Percentiles rank a stretch among this genome's conserved stretches.
Evolutionary conservation across 1,140 invertebrate genomes (phyloP).

Genomic region (Bombyx mori): DNA sequence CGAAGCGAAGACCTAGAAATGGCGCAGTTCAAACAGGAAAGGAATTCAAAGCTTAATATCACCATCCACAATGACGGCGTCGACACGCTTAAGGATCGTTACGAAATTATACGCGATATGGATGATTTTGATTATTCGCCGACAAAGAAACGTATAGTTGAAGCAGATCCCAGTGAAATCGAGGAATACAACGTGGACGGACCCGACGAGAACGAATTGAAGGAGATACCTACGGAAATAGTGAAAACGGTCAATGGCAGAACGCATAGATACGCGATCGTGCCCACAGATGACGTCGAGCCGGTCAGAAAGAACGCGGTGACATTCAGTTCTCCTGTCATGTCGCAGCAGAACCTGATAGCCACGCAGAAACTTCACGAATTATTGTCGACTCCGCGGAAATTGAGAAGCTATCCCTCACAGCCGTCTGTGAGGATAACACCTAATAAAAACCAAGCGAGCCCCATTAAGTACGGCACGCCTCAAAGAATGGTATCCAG

Average conservation of each 20-base stretch:
- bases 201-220: conserved; percentile 71
- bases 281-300: conserved; percentile 70
- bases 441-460: conserved; percentile 42
- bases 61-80: conserved; percentile 47
- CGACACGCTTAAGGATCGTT: conserved; percentile 53
- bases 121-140: conserved; percentile 73
- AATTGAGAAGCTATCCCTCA: conserved; percentile 70
- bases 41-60: conserved; percentile 30
- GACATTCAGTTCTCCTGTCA: conserved; percentile 51
- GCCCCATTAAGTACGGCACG: conserved; percentile 41
- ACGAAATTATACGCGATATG: conserved; percentile 71
- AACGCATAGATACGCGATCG: conserved; percentile 74
- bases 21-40: conserved; percentile 50
- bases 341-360: conserved; percentile 73
- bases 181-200: conserved; percentile 74
- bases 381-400: conserved; percentile 78
- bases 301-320: conserved; percentile 52
- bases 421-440: conserved; percentile 62
- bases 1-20: conserved; percentile 62
- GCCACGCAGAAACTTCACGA: conserved; percentile 84
- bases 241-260: conserved; percentile 75
- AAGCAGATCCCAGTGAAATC: conserved; percentile 66
- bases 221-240: conserved; percentile 72
- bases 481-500: conserved; percentile 60
- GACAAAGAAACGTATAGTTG: conserved; percentile 70